Evolutionary conservation across 1,140 invertebrate species (phyloP), one percentile per base, ranked within the genome.

Genomic region (Platyura marginata): DNA sequence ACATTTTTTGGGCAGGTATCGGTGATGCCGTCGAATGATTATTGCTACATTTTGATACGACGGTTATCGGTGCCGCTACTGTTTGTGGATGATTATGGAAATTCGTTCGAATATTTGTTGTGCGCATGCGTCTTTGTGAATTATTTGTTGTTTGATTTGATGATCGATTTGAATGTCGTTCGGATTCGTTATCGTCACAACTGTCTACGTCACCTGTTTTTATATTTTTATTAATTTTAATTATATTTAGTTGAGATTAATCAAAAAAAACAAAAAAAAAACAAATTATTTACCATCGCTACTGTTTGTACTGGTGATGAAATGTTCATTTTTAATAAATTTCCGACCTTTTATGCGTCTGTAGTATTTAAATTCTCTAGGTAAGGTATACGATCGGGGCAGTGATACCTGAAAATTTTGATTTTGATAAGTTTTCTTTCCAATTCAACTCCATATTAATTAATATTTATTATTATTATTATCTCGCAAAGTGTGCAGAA

Each of bases 311-410:
- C 80, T 85, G 21, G 78, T 74, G 15, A 83, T 62, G 53, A 78
- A 77, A 54, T 77, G 74, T 43, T 75, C 70, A 66, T 63, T 59
- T 32, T 62, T 66, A 9, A 64, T 51, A 3, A 52, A 48, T 43
- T 60, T 54, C 42, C 56, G 47, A n/a, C 52, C 48, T 35, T 69
- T 61, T 42, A 65, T 68, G 44, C 76, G 68, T 41, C 79, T 63
- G 61, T 81, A 81, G 61, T 85, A 86, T 49, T 81, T 81, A 57
- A 86, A 87, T 61, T 88, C 81, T 21, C 82, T 71, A 0, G 83
- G 84, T 11, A 89, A 61, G 1, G 84, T 88, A 53, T 87, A 87
- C 19, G 81, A 86, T 22, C 82, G 68, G 0, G 84, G 82, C 15
- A 87, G 56, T 1, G 81, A 85, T 40, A 87, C 70, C 64, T 80